phyloP scores from a whole-genome alignment of 2,797 vertebrate species.

The Squalus acanthias region DNA sequence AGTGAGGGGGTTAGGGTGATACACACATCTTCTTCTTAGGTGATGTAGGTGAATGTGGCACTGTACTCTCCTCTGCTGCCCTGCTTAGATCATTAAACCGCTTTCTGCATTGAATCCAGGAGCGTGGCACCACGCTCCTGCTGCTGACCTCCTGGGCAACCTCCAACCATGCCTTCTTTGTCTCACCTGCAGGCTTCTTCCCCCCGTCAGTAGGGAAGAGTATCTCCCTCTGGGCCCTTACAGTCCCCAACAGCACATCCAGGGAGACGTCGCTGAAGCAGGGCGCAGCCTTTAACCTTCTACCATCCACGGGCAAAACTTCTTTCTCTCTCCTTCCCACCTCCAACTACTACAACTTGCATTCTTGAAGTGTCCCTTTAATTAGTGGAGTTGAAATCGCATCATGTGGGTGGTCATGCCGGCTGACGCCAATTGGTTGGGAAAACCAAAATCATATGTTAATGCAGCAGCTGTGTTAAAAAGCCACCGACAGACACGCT shows the following conservation, averaged over 20 bases:
- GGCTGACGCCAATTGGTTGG: background rate
- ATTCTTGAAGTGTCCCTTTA: background rate
- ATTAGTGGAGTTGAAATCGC: no score
- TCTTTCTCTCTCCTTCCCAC: background rate
- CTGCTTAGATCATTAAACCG: background rate
- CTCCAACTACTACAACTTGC: background rate
- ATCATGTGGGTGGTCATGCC: background rate
- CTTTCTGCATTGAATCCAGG: background rate
- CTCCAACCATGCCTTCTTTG: no score
- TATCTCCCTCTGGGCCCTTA: no score
- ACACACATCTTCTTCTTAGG: no score
- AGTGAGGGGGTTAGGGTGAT: no score
- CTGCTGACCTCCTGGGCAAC: no score
- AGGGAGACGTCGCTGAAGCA: background rate
- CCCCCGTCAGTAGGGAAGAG: no score
- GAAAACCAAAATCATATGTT: background rate
- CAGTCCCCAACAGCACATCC: no score
- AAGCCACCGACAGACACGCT: background rate
- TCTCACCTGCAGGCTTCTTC: no score
- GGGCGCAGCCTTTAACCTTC: background rate
- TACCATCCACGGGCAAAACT: background rate
- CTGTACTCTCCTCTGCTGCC: no score
- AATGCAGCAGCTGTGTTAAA: background rate
- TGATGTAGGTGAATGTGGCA: no score
- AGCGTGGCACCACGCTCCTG: no score